Conservation (phyloP, 2,113 vertebrate species). For the Microcebus jonahi region DNA sequence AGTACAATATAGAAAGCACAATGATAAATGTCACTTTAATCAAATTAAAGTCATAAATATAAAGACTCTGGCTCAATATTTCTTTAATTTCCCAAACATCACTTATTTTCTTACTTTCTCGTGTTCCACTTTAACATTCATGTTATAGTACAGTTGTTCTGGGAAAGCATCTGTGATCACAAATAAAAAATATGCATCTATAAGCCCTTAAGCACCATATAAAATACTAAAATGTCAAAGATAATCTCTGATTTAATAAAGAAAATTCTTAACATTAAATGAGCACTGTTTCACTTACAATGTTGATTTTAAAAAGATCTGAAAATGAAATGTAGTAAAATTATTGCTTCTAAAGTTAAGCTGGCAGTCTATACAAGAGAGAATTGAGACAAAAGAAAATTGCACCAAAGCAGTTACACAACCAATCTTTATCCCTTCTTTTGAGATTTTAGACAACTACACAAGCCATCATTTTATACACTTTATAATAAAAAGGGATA, state of each 20-base stretch:
- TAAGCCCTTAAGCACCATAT: constrained; percentile 15
- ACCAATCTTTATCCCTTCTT: not conserved
- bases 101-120: constrained; percentile 22
- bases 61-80: constrained; percentile 39
- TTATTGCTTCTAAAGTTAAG: constrained; percentile 71
- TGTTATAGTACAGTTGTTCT: not conserved
- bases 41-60: constrained; percentile 55
- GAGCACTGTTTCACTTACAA: constrained; percentile 46
- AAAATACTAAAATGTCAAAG: not conserved
- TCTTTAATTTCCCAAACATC: constrained; percentile 26
- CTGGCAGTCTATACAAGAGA: constrained; percentile 34
- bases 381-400: constrained; percentile 8
- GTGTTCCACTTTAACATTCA: not conserved
- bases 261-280: constrained; percentile 46
- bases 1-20: constrained; percentile 25
- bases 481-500: constrained; percentile 27
- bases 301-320: constrained; percentile 52
- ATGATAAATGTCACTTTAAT: constrained; percentile 49
- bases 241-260: constrained; percentile 61
- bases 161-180: not conserved
- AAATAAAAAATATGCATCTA: constrained; percentile 7
- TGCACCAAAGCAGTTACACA: not conserved
- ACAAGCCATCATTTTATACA: not conserved
- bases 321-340: constrained; percentile 46
- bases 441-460: not conserved